Evolutionary conservation across 2,888 invertebrate species (phyloP), one percentile per base, ranked within the genome.

Genomic region (Thymelicus sylvestris): DNA sequence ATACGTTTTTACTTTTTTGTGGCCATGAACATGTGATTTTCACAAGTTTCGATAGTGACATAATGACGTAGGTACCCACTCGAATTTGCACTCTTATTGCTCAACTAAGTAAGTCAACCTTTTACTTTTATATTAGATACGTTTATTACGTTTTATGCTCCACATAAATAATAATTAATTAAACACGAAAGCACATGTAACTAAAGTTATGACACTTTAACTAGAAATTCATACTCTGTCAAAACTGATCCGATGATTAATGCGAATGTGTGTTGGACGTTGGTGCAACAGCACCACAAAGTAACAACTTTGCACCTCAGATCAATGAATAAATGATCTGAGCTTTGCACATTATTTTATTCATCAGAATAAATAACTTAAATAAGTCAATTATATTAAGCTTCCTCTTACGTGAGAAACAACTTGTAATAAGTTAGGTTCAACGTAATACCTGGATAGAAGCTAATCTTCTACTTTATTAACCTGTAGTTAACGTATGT

Each of bases 311-410:
- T n/a, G n/a, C n/a, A n/a, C n/a, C n/a, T n/a, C n/a, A n/a, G n/a
- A n/a, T n/a, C n/a, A n/a, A n/a, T n/a, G n/a, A n/a, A n/a, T n/a
- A n/a, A n/a, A n/a, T n/a, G n/a, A n/a, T n/a, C n/a, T n/a, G n/a
- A n/a, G n/a, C 47, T 64, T 48, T 31, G 63, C 38, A 64, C 38
- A 38, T 10, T 61, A 38, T 50, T 24, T 4, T 55, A 64, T 44
- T 31, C 31, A 15, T 38, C 38, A 50, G 47, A 31, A 63, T 48
- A 63, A 63, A 64, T 64, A 64, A 50, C 10, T 50, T 48, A 63
- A 63, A 64, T 64, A 64, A 50, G 15, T 50, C 50, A 50, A 64
- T 50, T 64, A 64, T 50, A 48, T 50, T 48, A 24, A n/a, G 63
- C 50, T 50, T 64, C 55, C 41, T 66, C 24, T 66, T 66, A 55